phyloP scores from a whole-genome alignment of 2,888 invertebrate genomes.

The Acleris cristana region DNA sequence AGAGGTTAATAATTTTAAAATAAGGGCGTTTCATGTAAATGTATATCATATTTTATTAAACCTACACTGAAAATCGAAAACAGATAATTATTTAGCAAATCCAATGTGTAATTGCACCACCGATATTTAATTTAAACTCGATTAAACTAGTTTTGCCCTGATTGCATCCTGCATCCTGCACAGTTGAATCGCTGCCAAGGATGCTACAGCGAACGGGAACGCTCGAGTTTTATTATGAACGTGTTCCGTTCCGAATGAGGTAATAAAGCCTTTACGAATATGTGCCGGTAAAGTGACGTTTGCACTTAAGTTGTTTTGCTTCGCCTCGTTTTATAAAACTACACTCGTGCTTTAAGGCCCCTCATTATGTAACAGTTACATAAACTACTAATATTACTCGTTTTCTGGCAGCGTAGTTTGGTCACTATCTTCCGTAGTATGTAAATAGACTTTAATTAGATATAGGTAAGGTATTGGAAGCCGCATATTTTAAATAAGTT shows the following conservation, averaged over 20 bases:
- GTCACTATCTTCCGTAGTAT: no score
- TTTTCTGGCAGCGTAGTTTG: no score
- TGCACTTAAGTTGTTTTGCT: background rate
- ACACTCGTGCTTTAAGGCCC: no score
- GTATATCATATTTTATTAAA: background rate
- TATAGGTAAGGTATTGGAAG: no score
- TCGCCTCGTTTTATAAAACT: background rate
- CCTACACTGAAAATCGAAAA: background rate
- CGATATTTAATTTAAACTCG: conserved; percentile 22
- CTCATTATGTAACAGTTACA: no score
- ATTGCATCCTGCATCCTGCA: conserved; percentile 30
- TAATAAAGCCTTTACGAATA: conserved; percentile 16
- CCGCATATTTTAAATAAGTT: no score
- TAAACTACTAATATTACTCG: no score
- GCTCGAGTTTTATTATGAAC: conserved; percentile 18
- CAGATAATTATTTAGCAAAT: background rate
- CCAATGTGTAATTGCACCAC: background rate
- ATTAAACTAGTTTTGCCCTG: conserved; percentile 26
- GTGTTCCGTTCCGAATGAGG: conserved; percentile 7
- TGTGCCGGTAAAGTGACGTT: background rate
- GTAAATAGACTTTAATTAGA: no score
- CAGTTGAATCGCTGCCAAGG: conserved; percentile 31
- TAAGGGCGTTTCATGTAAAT: no score
- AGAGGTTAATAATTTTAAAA: no score
- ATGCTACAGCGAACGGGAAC: background rate